Conservation (phyloP, 92 coral and sea anemone species). For the Porites rus region DNA sequence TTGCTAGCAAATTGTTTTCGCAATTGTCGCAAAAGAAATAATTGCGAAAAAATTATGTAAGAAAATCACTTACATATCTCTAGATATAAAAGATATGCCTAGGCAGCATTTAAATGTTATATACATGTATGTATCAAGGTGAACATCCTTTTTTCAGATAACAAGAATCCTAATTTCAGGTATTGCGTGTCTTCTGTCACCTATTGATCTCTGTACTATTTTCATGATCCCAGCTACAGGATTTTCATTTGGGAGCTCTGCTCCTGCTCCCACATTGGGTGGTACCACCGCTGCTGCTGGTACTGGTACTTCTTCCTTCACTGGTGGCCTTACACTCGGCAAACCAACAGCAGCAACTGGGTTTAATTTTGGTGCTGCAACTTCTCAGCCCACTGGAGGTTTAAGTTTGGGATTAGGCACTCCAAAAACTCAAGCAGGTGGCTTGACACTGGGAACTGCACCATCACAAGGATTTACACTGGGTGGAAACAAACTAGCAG, state of each 20-base stretch:
- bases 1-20: no score
- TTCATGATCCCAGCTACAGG: background rate
- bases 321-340: constrained; percentile 6
- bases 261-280: constrained; percentile 29
- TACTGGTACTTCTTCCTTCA: background rate
- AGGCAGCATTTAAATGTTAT: no score
- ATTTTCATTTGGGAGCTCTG: constrained; percentile 24
- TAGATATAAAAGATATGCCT: no score
- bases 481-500: constrained; percentile 36
- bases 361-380: constrained; percentile 21
- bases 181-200: no score
- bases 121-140: no score
- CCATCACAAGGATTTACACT: constrained; percentile 27
- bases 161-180: no score
- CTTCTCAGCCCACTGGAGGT: background rate
- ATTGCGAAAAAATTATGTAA: no score
- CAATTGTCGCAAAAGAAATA: no score
- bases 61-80: no score
- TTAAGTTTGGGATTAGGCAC: background rate
- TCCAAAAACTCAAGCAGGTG: constrained; percentile 10
- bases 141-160: no score
- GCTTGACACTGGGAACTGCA: background rate
- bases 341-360: constrained; percentile 26
- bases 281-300: background rate
- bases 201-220: background rate